These are phyloP conservation scores for Accipiter virgatus DNA, from an alignment of 2,113 vertebrate genomes.

Conservation along the genomic window DNA sequence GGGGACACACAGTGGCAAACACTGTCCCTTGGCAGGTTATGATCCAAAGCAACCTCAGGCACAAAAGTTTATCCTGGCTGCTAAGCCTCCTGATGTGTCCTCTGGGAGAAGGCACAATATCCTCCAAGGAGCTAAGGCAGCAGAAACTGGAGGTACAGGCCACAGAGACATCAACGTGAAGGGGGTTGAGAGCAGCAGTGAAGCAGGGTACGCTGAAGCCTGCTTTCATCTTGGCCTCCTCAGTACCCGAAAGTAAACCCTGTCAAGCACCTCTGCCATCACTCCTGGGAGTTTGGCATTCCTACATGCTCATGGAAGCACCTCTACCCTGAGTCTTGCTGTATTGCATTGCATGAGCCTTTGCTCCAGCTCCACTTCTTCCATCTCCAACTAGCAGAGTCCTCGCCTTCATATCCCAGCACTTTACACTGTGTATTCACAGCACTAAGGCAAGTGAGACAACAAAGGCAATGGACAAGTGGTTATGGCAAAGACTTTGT, in stretches of 20 bases:
- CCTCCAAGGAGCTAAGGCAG: not conserved
- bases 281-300: not conserved
- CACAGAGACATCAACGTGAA: not conserved
- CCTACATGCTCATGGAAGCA: rapidly evolving
- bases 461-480: not conserved
- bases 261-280: not conserved
- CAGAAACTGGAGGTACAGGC: not conserved
- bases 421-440: not conserved
- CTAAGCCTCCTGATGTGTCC: not conserved
- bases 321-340: not conserved
- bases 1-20: not conserved
- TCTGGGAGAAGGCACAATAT: not conserved
- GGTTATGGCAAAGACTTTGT: not conserved
- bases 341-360: not conserved
- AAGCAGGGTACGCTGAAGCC: not conserved
- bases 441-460: not conserved
- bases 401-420: not conserved
- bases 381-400: not conserved
- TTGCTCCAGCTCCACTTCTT: not conserved
- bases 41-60: not conserved
- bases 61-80: not conserved
- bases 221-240: not conserved
- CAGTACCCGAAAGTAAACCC: not conserved
- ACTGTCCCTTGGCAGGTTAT: not conserved
- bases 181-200: not conserved